Evolutionary conservation across 2,113 vertebrate genomes (phyloP), one percentile per base, ranked within the genome.

Genomic region (Amphilophus citrinellus): DNA sequence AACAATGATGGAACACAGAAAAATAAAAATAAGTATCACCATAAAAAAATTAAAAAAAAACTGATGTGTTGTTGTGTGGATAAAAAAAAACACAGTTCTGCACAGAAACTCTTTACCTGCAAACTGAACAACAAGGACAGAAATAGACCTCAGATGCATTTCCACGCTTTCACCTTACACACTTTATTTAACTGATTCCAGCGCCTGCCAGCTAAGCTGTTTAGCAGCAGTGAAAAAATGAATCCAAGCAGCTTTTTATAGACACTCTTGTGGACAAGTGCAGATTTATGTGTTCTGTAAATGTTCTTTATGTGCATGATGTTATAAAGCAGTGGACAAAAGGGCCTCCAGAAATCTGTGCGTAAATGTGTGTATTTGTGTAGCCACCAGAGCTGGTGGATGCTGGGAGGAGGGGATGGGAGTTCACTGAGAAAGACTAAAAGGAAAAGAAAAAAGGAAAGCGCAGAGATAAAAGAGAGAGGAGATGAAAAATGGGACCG

Each of bases 401-500:
- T 80, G 77, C 82, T 59, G 11, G 2, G 14, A 10, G 61, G 53
- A 35, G 66, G 50, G 62, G 81, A 80, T 62, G 63, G 53, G 57
- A 79, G 79, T 80, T 44, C 14, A 17, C 5, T 24, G 3, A 80
- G 88, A 90, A 76, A 80, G 79, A 75, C 66, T 76, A 90, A 88
- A 86, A 20, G 58, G 79, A 84, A 44, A 3, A 71, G 42, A 68
- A 81, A 78, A 84, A 81, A 73, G 22, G 18, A 76, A 83, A 80
- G 76, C 60, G 37, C 8, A 18, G 18, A 83, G 89, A 92, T 90
- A 68, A 91, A 92, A 92, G 91, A 80, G 62, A 61, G 6, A 44
- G 17, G 35, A 65, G 62, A 79, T 66, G 81, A 87, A 61, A 77
- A 79, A 30, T 73, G 63, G 39, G 61, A 59, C 60, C 79, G 85